These are phyloP conservation scores for Cydia splendana DNA, from an alignment of 1,140 invertebrate genomes.

Conservation along the genomic window DNA sequence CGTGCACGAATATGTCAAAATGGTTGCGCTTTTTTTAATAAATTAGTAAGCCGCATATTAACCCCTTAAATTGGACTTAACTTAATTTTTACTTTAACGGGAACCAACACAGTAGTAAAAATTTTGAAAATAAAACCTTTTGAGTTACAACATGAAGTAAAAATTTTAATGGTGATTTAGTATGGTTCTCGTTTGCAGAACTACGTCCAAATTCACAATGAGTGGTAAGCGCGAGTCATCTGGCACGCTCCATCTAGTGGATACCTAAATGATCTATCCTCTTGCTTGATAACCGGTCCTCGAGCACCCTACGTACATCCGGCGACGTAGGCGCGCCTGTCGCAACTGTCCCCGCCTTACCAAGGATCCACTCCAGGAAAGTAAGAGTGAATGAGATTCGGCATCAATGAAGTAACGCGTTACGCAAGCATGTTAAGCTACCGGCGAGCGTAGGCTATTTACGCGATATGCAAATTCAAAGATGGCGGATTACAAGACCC, in stretches of 20 bases:
- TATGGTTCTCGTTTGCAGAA: no score
- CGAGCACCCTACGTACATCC: slow-evolving; percentile 77
- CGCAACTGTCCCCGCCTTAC: slow-evolving; percentile 62
- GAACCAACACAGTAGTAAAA: no score
- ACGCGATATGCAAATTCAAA: slow-evolving; percentile 59
- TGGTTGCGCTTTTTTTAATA: no score
- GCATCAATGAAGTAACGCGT: slow-evolving; percentile 55
- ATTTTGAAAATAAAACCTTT: no score
- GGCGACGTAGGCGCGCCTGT: slow-evolving; percentile 69
- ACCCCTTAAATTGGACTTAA: no score
- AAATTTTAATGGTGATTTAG: no score
- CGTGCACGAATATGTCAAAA: no score
- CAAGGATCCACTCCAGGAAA: slow-evolving; percentile 54
- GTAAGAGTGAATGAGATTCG: slow-evolving; percentile 62
- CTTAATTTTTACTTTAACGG: no score
- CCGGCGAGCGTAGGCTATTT: slow-evolving; percentile 58
- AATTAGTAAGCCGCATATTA: no score
- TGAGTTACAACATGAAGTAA: no score
- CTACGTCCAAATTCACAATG: no score
- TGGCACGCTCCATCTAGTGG: not conserved
- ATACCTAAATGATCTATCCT: not conserved
- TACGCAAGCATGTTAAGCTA: slow-evolving; percentile 56
- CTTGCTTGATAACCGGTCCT: slow-evolving; percentile 64
- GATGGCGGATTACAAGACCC: slow-evolving; percentile 44
- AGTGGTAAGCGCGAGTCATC: no score